Conservation (phyloP, 2,888 invertebrate species). For the Euclidia mi region DNA sequence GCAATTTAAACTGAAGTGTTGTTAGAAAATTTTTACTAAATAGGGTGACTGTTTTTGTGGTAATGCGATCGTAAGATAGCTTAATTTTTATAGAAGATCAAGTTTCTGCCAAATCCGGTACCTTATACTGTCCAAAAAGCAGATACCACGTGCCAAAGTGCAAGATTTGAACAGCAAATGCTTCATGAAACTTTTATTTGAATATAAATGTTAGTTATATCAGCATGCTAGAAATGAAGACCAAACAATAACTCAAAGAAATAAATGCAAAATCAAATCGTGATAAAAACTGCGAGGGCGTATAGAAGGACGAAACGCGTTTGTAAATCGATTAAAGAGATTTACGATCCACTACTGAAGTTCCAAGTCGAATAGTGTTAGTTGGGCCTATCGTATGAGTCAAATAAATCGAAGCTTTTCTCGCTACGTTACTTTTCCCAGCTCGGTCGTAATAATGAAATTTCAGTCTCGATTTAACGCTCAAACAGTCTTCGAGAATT, state of each 20-base stretch:
- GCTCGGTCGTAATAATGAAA: conserved; percentile 55
- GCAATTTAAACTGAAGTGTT: too few relatives aligned
- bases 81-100: too few relatives aligned
- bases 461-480: conserved; percentile 62
- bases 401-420: conserved; percentile 62
- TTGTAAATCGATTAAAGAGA: conserved; percentile 41
- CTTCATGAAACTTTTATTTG: too few relatives aligned
- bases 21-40: too few relatives aligned
- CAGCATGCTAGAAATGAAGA: not conserved
- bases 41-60: too few relatives aligned
- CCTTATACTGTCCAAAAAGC: too few relatives aligned
- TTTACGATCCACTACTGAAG: conserved; percentile 29
- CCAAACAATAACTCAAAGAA: conserved; percentile 1
- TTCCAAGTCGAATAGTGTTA: conserved; percentile 33
- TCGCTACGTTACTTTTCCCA: conserved; percentile 40
- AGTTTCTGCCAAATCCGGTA: too few relatives aligned
- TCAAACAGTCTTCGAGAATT: conserved; percentile 53
- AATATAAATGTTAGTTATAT: too few relatives aligned
- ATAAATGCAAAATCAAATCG: conserved; percentile 7
- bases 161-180: too few relatives aligned
- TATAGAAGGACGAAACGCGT: conserved; percentile 9
- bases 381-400: conserved; percentile 49
- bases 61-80: too few relatives aligned
- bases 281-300: conserved; percentile 9
- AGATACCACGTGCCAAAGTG: too few relatives aligned